Conservation (phyloP, 2,113 vertebrate species). For the Scortum barcoo region DNA sequence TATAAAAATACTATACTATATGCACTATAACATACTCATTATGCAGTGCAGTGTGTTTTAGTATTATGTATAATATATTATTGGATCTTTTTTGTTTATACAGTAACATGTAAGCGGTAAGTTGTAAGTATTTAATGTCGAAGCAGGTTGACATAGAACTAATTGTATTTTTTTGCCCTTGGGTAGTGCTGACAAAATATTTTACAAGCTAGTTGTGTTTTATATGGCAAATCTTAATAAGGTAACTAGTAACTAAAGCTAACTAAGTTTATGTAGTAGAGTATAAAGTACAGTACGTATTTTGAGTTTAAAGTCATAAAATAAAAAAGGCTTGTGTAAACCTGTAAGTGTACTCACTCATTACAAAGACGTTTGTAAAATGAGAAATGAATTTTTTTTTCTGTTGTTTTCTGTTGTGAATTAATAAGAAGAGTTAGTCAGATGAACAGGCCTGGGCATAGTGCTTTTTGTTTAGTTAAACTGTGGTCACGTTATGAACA, state of each 20-base stretch:
- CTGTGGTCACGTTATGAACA: not conserved
- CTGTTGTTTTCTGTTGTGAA: not conserved
- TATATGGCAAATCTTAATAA: not conserved
- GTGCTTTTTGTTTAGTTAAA: not conserved
- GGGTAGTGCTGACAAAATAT: not conserved
- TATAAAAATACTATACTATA: no score
- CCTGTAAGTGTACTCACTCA: not conserved
- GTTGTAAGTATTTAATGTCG: not conserved
- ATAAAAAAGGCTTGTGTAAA: not conserved
- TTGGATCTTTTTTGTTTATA: not conserved
- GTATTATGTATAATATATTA: not conserved
- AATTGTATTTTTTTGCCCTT: not conserved
- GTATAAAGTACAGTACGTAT: not conserved
- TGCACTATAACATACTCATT: no score
- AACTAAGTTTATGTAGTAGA: not conserved
- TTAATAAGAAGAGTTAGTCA: not conserved
- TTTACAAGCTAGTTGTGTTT: not conserved
- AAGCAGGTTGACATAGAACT: not conserved
- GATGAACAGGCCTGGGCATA: not conserved
- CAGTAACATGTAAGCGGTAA: not conserved
- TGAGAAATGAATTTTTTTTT: no score
- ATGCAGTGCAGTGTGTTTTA: not conserved
- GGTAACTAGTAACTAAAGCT: not conserved
- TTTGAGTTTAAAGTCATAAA: not conserved
- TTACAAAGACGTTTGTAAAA: not conserved